Base-by-base conservation (phyloP, 1,140 invertebrate species). In the Platorchestia sp. region DNA sequence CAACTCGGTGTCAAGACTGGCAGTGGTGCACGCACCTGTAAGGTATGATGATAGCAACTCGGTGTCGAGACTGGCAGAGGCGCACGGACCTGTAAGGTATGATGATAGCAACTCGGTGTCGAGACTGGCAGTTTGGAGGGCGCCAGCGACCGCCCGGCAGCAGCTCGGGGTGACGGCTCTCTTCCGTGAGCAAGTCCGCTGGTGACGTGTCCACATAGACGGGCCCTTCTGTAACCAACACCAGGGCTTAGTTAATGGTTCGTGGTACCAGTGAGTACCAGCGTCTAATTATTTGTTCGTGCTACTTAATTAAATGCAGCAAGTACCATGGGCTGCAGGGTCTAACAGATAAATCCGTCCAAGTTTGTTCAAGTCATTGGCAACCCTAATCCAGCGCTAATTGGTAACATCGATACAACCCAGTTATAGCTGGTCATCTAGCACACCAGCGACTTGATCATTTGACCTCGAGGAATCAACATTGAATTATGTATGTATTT, bases 121-220 rank as follows among this genome's bases (percentile, higher is more conserved):
- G 97, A 16, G 98, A 97, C 53, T 97, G 97, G 97, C 99, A 99
- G 90, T 98, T 97, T n/a, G 97, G 97, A 0, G 99, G 99, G 40
- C 97, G 97, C 97, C 98, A 99, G 95, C 97, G 97, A 1, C 99
- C 99, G 14, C 99, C 99, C 43, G 97, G 97, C 93, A 97, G 97
- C 95, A 98, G 97, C 96, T 97, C 97, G 36, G 97, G 96, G 93
- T 98, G 95, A 36, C 89, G 95, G 22, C 95, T n/a, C 42, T 95
- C 95, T 45, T 95, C 91, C 27, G 19, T 40, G 22, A 45, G 43
- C 43, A 47, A 44, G 91, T 47, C n/a, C n/a, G 45, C 91, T 19
- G 91, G 5, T 45, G 45, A 93, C 10, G 45, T 40, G 45, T 93
- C 91, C n/a, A 93, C 91, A 7, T 44, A 0, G 91, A 93, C 14